phyloP scores from a whole-genome alignment of 2,113 vertebrate species.

The Calyptommatus sinebrachiatus region DNA sequence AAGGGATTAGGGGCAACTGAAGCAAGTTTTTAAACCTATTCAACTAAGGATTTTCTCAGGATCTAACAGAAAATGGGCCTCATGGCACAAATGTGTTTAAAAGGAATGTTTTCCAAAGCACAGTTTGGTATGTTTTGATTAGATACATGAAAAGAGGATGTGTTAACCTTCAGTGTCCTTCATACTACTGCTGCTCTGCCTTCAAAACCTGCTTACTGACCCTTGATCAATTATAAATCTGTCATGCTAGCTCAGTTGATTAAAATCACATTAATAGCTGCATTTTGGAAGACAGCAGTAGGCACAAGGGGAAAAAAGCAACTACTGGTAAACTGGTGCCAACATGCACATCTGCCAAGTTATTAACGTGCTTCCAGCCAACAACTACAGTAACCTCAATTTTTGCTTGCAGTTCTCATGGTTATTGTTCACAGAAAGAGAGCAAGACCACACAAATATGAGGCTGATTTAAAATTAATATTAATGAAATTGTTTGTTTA shows the following conservation, averaged over 20 bases:
- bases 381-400: neutral
- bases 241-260: conserved; percentile 32
- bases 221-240: conserved; percentile 57
- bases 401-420: conserved; percentile 5
- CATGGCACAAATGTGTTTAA: neutral
- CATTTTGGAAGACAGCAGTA: conserved; percentile 46
- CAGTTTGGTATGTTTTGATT: neutral
- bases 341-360: conserved; percentile 19
- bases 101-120: neutral
- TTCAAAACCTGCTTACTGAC: conserved; percentile 45
- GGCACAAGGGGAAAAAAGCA: conserved; percentile 23
- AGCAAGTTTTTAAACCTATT: neutral
- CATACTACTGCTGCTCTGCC: conserved; percentile 31
- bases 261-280: conserved; percentile 52
- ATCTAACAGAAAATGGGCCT: neutral
- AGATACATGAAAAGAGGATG: neutral
- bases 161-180: conserved; percentile 27
- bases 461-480: neutral
- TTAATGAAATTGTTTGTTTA: neutral
- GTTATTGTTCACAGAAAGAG: neutral
- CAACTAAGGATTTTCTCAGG: neutral
- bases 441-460: neutral
- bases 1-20: conserved; percentile 8
- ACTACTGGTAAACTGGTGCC: conserved; percentile 42
- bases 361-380: conserved; percentile 28